Base-by-base conservation (phyloP, 2,113 vertebrate species). In the Peromyscus leucopus region DNA sequence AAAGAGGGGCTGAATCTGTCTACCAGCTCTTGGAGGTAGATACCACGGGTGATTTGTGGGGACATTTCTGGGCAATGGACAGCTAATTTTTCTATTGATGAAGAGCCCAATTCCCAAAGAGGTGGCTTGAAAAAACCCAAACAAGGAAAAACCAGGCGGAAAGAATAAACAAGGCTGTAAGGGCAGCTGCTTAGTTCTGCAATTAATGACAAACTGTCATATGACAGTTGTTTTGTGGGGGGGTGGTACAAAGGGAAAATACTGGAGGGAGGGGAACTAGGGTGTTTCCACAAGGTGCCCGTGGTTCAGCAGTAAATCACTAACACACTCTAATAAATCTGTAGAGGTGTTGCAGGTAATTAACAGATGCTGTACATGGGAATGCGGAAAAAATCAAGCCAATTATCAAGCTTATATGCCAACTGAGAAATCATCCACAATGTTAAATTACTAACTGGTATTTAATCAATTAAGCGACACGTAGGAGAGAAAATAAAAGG, bases 61-160 rank as follows among this genome's bases (percentile, higher is more conserved):
- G 89, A 93, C 55, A 97, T 96, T 98, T 98, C 98, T 95, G 98
- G 95, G 51, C 88, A 0, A 9, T 82, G 93, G 98, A 98, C 97
- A 98, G 98, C 96, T 98, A 98, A 98, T 98, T 98, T 98, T 98
- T 99, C 98, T 98, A 94, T 91, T 80, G 61, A 98, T 97, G 98
- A 98, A 98, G 93, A 98, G 89, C 82, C 95, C 96, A 98, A 82
- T 98, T 98, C 98, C 98, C 96, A 97, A 76, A 96, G 97, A 98
- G 92, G 83, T 96, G 97, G 97, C 96, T 94, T 98, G 96, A 98
- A 95, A 98, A 97, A 95, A 98, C 97, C 98, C 96, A 94, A 98
- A 98, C 95, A 98, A 98, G 97, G 74, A 96, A 98, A 97, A 98
- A 92, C 94, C 63, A 69, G 26, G 13, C 78, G 57, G 94, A 97